Evolutionary conservation across 2,113 vertebrate genomes (phyloP).

Genomic region (Antennarius striatus): DNA sequence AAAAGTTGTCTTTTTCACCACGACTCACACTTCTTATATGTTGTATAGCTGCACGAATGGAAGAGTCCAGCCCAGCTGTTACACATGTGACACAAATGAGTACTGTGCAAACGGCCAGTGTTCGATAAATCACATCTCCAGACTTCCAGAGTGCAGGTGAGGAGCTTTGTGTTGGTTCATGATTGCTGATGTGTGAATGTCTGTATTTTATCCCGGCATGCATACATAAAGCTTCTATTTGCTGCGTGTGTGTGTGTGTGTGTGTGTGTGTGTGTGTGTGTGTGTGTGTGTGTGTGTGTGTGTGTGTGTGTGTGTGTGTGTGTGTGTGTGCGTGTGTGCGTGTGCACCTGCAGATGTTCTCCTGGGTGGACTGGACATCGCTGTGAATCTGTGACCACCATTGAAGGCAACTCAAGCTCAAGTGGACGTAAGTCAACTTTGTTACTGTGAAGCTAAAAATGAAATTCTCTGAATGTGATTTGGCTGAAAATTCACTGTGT

Average conservation of each 20-base stretch:
- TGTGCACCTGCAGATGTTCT: constrained; percentile 62
- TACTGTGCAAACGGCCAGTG: constrained; percentile 93
- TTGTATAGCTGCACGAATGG: constrained; percentile 81
- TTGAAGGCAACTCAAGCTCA: constrained; percentile 5
- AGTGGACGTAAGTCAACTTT: constrained; percentile 56
- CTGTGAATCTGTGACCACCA: constrained; percentile 56
- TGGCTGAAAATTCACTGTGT: background rate
- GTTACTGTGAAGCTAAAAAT: background rate
- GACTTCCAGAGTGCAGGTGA: constrained; percentile 90
- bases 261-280: constrained; percentile 2
- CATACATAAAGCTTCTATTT: background rate
- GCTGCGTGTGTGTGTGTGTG: background rate
- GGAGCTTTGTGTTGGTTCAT: constrained; percentile 13
- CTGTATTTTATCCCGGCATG: background rate
- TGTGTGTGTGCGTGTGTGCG: constrained; percentile 11
- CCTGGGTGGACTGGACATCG: constrained; percentile 73
- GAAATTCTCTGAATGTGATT: no score
- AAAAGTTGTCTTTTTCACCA: background rate
- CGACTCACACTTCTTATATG: background rate
- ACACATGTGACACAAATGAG: constrained; percentile 84
- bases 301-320: background rate
- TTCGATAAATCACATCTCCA: constrained; percentile 80
- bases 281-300: constrained; percentile 7
- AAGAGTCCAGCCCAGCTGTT: constrained; percentile 87
- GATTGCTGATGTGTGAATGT: background rate